Base-by-base conservation (phyloP, 2,888 invertebrate species). In the Thalpophila matura region DNA sequence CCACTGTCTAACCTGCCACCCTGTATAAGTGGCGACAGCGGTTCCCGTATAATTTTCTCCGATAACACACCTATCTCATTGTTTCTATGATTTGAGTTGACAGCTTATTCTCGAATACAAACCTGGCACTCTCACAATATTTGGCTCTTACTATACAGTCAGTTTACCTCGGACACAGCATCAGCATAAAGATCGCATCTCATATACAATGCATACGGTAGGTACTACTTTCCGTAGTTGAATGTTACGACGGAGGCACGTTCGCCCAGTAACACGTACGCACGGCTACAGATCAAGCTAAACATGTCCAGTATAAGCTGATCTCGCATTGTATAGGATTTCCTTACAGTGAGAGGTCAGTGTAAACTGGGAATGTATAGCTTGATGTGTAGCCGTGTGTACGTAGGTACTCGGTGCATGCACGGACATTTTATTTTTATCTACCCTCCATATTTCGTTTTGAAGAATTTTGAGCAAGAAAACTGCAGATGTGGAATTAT, bases 111-210 rank as follows among this genome's bases (percentile, higher is more conserved):
- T n/a, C n/a, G n/a, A 56, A 59, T 26, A 20, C 10, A 35, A 27
- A 12, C n/a, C 42, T 9, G 26, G 18, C 14, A 20, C 14, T 37
- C 37, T n/a, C 5, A n/a, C 24, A 14, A 33, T 50, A 58, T 54
- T 22, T 33, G 26, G 31, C 29, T n/a, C 16, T 43, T 16, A 38
- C 26, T 29, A 43, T 43, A 49, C 55, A 43, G 46, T 22, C 49
- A 29, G 33, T 31, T 51, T 64, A 33, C 38, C 49, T 35, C 33
- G 4, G n/a, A 33, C 38, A 16, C 43, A 22, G 20, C 27, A 54
- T 65, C 65, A 69, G 35, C 54, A 59, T 71, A 50, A 40, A 59
- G 14, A 65, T 54, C 50, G 40, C 59, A 47, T 71, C 65, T 71
- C 45, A 18, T 71, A 55, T 16, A 54, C 45, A 49, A 72, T 51